phyloP scores from a whole-genome alignment of 2,113 vertebrate genomes.

The Ceratotherium simum region DNA sequence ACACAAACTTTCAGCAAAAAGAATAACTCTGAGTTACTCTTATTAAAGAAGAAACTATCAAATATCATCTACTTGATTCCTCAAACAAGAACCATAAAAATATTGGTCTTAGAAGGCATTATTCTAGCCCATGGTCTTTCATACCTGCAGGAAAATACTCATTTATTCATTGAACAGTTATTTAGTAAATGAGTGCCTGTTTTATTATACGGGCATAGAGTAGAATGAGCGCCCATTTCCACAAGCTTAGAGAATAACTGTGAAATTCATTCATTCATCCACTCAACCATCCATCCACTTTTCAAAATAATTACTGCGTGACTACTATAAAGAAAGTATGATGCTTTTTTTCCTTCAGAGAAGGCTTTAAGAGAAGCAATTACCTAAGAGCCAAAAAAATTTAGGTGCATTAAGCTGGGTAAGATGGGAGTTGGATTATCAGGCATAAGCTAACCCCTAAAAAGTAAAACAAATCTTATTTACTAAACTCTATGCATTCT shows the following conservation, averaged over 20 bases:
- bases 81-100: background rate
- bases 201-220: background rate
- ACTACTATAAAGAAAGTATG: background rate
- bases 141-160: background rate
- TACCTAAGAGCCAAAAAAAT: background rate
- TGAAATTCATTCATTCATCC: background rate
- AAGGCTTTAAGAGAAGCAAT: background rate
- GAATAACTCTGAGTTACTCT: background rate
- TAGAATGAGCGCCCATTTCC: background rate
- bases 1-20: conserved; percentile 7
- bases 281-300: background rate
- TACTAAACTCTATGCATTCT: background rate
- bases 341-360: background rate
- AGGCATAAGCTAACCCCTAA: background rate
- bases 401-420: background rate
- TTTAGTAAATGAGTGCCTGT: background rate
- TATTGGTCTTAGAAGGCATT: background rate
- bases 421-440: background rate
- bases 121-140: background rate
- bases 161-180: background rate
- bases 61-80: background rate
- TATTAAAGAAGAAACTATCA: background rate
- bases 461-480: background rate
- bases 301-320: background rate
- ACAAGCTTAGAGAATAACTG: background rate